Evolutionary conservation across 2,888 invertebrate species (phyloP).

Genomic region (Mayetiola destructor): DNA sequence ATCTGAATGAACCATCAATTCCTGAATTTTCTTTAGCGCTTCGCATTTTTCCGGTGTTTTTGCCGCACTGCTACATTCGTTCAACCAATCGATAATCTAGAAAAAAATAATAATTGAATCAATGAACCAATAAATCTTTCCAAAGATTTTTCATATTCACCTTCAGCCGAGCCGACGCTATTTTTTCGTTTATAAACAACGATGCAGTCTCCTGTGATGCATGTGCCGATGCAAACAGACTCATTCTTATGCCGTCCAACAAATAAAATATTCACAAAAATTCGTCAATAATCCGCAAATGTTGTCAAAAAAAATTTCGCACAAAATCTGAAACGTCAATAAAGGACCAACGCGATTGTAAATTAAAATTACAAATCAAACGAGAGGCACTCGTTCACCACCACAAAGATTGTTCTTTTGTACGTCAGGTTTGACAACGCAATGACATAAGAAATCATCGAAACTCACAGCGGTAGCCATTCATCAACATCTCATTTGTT

Average conservation of each 20-base stretch:
- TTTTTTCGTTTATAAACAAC: constrained; percentile 33
- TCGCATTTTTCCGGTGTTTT: constrained; percentile 28
- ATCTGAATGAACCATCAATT: constrained; percentile 66
- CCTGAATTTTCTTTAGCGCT: constrained; percentile 62
- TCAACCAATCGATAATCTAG: constrained; percentile 35
- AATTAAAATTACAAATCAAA: too few relatives aligned
- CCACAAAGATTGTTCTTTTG: too few relatives aligned
- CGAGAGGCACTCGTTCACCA: too few relatives aligned
- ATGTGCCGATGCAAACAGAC: constrained; percentile 30
- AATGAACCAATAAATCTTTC: neutral
- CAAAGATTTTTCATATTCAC: constrained; percentile 21
- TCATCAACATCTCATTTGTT: too few relatives aligned
- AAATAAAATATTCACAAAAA: neutral
- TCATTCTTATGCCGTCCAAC: constrained; percentile 15
- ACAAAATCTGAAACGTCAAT: too few relatives aligned
- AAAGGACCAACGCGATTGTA: too few relatives aligned
- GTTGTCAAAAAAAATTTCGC: too few relatives aligned
- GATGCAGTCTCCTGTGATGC: constrained; percentile 32
- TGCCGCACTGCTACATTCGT: constrained; percentile 26
- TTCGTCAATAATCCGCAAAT: too few relatives aligned
- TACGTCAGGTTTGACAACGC: too few relatives aligned
- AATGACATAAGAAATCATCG: too few relatives aligned
- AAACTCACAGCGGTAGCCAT: too few relatives aligned
- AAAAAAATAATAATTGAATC: neutral
- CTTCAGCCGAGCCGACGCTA: constrained; percentile 30